phyloP scores from a whole-genome alignment of 2,888 invertebrate genomes.

The Congeria kusceri region DNA sequence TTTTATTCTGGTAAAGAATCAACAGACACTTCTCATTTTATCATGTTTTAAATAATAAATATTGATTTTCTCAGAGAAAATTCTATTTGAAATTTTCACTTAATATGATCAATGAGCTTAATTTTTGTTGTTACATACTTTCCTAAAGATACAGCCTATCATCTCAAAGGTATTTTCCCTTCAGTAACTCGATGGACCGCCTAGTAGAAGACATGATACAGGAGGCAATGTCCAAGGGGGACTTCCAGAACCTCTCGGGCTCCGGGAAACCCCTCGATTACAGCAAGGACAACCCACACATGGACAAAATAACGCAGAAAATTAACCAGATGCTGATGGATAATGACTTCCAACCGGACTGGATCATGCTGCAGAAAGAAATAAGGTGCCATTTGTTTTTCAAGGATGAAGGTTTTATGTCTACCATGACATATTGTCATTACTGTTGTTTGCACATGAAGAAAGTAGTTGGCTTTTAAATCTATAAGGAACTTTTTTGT shows the following conservation, averaged over 20 bases:
- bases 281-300: conserved; percentile 92
- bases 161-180: conserved; percentile 5
- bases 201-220: conserved; percentile 96
- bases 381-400: conserved; percentile 87
- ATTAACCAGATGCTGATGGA: conserved; percentile 94
- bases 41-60: no score
- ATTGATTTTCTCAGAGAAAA: no score
- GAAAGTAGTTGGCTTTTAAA: no score
- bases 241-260: conserved; percentile 94
- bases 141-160: no score
- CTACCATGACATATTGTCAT: neutral
- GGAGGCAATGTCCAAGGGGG: conserved; percentile 95
- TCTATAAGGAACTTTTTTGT: no score
- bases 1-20: no score
- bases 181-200: conserved; percentile 91
- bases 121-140: no score
- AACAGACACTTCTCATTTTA: no score
- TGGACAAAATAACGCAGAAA: conserved; percentile 95
- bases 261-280: conserved; percentile 92
- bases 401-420: neutral
- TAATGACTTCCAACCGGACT: conserved; percentile 95
- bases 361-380: conserved; percentile 94
- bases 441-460: no score
- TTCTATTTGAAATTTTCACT: no score
- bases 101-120: no score